Evolutionary conservation across 2,797 vertebrate species (phyloP), one percentile per base, ranked within the genome.

Genomic region (Enteromius fasciolatus): DNA sequence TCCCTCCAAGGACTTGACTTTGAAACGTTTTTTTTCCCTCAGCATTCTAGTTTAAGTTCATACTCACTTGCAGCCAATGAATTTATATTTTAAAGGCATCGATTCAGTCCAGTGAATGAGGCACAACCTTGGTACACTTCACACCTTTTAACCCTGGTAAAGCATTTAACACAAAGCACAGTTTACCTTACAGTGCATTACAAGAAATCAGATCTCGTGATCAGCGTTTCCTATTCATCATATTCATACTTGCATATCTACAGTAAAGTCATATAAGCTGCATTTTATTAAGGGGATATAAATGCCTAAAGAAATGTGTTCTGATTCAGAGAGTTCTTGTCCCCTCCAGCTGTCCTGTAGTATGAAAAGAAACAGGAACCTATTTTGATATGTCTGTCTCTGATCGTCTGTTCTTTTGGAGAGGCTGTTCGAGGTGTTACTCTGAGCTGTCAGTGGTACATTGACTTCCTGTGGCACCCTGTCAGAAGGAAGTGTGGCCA

Each of bases 331-430:
- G 41, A 17, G 41, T 57, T n/a, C 25, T 72, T 52, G 61, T 81
- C 80, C 11, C 48, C 72, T 64, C 31, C 15, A 73, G 23, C 80
- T 80, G 52, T 81, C 39, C 48, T 36, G 54, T 72, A 31, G 46
- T 76, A n/a, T 81, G 41, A 72, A 44, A 46, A 31, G 78, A 78
- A 67, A 70, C 74, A 76, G 57, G 48, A 81, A 64, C 73, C 74
- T 57, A 72, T 76, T 84, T 77, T 81, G 83, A 84, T 84, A 50
- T 57, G 33, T 76, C 63, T 70, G 73, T 66, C 67, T 70, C 57
- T 59, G 57, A 63, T 25, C 5, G 15, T 68, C 69, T 67, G 72
- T 75, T 52, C 66, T 73, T 52, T 5, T 41, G n/a, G 61, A 75
- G 25, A 54, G 57, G 39, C 33, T 6, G 50, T 77, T 73, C 17